A percentile compares a stretch with the other conserved stretches of the same genome.
These are phyloP conservation scores for Ceyx cyanopectus DNA, from an alignment of 2,113 vertebrate genomes.

Conservation along the genomic window DNA sequence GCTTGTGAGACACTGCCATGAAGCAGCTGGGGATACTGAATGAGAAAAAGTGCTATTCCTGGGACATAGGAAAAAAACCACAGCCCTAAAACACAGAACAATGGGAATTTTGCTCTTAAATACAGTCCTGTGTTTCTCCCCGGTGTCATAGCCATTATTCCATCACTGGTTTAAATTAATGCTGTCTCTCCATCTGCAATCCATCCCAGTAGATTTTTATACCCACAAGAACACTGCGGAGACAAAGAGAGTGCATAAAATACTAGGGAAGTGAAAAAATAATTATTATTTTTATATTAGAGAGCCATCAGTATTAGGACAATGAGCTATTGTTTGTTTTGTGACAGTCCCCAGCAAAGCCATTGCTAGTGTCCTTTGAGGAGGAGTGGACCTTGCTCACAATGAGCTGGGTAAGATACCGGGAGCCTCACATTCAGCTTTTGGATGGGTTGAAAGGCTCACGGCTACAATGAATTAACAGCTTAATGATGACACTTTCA, in stretches of 20 bases:
- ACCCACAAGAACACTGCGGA: neutral
- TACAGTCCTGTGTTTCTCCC: neutral
- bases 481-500: neutral
- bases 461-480: neutral
- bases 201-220: neutral
- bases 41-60: slow-evolving; percentile 18
- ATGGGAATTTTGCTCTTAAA: neutral
- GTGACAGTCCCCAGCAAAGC: neutral
- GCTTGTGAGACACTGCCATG: neutral
- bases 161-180: neutral
- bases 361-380: neutral
- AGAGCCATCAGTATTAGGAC: neutral
- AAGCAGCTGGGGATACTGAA: neutral
- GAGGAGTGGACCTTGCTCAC: neutral
- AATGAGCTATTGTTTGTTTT: neutral
- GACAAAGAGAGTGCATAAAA: neutral
- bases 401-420: neutral
- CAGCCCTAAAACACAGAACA: neutral
- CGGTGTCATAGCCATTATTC: neutral
- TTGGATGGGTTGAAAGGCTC: neutral
- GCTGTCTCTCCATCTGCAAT: neutral
- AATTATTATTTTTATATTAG: neutral
- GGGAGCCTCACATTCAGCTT: neutral
- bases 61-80: neutral
- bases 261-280: neutral